These are phyloP conservation scores for Agrotis segetum DNA, from an alignment of 2,888 invertebrate species.

Conservation along the genomic window DNA sequence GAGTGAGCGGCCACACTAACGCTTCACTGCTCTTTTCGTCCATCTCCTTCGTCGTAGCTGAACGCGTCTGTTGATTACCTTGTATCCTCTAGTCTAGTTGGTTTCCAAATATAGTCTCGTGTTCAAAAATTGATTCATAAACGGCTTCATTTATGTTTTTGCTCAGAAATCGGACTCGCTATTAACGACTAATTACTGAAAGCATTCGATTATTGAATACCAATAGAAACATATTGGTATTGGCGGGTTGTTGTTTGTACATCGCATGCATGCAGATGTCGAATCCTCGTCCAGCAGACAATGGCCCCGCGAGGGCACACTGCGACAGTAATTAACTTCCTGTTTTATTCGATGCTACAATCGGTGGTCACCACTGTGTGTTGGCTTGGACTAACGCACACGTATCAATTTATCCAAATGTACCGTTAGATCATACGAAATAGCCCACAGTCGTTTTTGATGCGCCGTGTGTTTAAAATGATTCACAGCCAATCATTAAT, in stretches of 20 bases:
- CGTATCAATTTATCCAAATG: conserved; percentile 59
- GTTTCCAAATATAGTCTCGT: conserved; percentile 22
- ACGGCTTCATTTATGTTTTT: conserved; percentile 1
- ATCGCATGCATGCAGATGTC: conserved; percentile 52
- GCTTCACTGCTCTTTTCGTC: not conserved
- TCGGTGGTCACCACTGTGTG: conserved; percentile 44
- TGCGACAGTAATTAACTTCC: conserved; percentile 69
- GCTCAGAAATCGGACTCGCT: not conserved
- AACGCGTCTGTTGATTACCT: conserved; percentile 30
- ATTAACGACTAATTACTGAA: conserved; percentile 1
- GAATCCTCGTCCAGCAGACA: conserved; percentile 51
- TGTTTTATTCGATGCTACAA: conserved; percentile 63
- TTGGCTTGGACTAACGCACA: conserved; percentile 49
- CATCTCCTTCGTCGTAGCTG: conserved; percentile 9
- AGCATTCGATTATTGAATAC: not conserved
- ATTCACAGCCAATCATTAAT: conserved; percentile 53
- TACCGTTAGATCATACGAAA: conserved; percentile 59
- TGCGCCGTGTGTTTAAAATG: conserved; percentile 45
- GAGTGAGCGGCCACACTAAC: not conserved
- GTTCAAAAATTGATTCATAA: not conserved
- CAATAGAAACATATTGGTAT: conserved; percentile 18
- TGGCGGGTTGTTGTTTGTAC: conserved; percentile 15
- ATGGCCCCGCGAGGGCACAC: conserved; percentile 61
- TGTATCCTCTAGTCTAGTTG: conserved; percentile 20
- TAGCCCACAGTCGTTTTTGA: conserved; percentile 36